A percentile compares a stretch with the other conserved stretches of the same genome.
Conservation (phyloP, 2,888 invertebrate species). For the Drosophila melanosoma region DNA sequence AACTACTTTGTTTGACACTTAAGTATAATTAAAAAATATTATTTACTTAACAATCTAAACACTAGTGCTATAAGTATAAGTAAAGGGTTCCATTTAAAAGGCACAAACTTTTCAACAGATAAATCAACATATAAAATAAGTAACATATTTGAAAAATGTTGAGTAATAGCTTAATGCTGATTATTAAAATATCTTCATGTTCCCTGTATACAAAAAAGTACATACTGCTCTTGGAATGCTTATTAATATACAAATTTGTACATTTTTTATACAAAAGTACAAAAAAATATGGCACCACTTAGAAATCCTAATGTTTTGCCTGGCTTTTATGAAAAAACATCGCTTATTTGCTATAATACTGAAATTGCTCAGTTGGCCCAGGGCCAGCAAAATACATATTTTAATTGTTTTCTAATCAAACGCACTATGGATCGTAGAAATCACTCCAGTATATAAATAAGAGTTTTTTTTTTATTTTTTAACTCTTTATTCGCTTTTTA, state of each 20-base stretch:
- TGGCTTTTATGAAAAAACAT: background rate
- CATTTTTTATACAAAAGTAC: background rate
- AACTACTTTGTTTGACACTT: conserved; percentile 40
- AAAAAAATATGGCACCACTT: background rate
- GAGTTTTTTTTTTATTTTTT: background rate
- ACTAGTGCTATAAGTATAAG: conserved; percentile 45
- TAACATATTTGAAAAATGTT: background rate
- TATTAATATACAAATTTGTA: background rate
- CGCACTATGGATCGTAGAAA: background rate
- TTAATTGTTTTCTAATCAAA: background rate
- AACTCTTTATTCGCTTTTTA: background rate
- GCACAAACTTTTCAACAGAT: background rate
- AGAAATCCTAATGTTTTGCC: background rate
- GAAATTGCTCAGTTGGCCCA: background rate
- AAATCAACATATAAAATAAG: background rate
- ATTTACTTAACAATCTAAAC: conserved; percentile 63
- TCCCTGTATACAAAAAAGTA: background rate
- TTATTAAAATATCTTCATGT: background rate
- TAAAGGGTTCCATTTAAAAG: background rate
- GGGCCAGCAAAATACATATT: background rate
- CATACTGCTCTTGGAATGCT: background rate
- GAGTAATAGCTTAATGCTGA: background rate
- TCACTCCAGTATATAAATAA: background rate
- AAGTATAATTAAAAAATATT: conserved; percentile 64
- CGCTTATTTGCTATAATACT: background rate